Conservation (phyloP, 1,140 invertebrate species). For the Cydia fagiglandana region DNA sequence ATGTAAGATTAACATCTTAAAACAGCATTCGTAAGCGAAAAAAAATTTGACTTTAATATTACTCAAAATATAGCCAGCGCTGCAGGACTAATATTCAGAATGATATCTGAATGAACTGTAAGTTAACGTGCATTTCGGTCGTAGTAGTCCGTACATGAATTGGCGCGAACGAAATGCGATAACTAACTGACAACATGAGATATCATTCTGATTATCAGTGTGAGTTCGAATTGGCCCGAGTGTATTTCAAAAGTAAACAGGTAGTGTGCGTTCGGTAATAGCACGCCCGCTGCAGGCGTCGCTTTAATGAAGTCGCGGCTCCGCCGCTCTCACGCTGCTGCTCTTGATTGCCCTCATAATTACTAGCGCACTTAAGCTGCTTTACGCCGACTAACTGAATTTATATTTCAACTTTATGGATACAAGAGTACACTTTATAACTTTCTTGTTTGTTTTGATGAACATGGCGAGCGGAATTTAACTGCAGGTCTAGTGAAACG, state of each 20-base stretch:
- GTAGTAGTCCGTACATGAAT: no score
- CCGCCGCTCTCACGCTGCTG: background rate
- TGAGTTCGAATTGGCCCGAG: no score
- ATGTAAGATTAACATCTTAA: no score
- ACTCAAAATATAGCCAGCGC: no score
- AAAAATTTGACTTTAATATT: no score
- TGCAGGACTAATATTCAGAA: no score
- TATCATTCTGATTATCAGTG: no score
- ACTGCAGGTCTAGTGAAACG: background rate
- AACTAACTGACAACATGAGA: no score
- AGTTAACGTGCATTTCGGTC: no score
- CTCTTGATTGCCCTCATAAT: conserved; percentile 7
- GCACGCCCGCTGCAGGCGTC: conserved; percentile 1
- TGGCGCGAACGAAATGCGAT: no score
- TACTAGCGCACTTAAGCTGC: conserved; percentile 17
- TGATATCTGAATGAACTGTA: no score
- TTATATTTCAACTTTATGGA: conserved; percentile 9
- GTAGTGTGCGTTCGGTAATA: background rate
- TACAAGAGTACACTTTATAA: conserved; percentile 4
- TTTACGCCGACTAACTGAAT: conserved; percentile 6
- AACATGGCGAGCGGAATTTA: background rate
- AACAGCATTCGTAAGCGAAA: no score
- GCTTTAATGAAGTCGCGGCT: background rate
- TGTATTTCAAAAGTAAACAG: background rate
- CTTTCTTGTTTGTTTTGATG: background rate